phyloP scores from a whole-genome alignment of 2,113 vertebrate species.

The Eptatretus burgeri region DNA sequence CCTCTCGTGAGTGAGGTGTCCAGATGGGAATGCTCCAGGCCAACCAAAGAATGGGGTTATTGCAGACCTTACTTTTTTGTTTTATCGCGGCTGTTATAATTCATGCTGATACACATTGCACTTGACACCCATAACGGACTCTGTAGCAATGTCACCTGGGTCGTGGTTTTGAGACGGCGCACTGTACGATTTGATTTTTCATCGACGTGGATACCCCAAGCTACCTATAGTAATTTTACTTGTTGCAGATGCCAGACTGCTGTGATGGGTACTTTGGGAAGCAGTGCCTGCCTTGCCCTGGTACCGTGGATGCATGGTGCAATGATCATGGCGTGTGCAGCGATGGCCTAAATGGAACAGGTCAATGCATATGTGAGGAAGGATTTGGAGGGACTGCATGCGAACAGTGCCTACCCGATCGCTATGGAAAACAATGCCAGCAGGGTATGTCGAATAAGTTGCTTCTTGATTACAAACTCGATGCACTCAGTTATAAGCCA shows the following conservation, averaged over 20 bases:
- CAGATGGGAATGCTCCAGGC: too few relatives aligned
- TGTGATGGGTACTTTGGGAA: constrained; percentile 42
- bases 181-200: too few relatives aligned
- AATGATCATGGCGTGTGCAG: constrained; percentile 37
- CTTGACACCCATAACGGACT: too few relatives aligned
- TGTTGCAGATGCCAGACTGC: constrained; percentile 28
- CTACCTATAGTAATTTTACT: rapidly evolving
- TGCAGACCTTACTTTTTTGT: too few relatives aligned
- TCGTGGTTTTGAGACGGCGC: too few relatives aligned
- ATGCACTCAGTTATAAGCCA: too few relatives aligned
- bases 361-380: constrained; percentile 38
- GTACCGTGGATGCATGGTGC: constrained; percentile 21
- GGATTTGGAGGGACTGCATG: constrained; percentile 62
- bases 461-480: not conserved
- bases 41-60: too few relatives aligned
- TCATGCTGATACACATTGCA: too few relatives aligned
- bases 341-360: constrained; percentile 26
- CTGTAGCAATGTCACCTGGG: too few relatives aligned
- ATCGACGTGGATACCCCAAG: too few relatives aligned
- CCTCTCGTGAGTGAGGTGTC: too few relatives aligned
- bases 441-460: constrained; percentile 28
- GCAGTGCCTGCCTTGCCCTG: constrained; percentile 52
- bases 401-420: constrained; percentile 27
- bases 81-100: too few relatives aligned
- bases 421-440: constrained; percentile 37